A percentile compares a stretch with the other conserved stretches of the same genome.
These are phyloP conservation scores for Tetragonula clypearis DNA, from an alignment of 1,140 invertebrate species.

Conservation along the genomic window DNA sequence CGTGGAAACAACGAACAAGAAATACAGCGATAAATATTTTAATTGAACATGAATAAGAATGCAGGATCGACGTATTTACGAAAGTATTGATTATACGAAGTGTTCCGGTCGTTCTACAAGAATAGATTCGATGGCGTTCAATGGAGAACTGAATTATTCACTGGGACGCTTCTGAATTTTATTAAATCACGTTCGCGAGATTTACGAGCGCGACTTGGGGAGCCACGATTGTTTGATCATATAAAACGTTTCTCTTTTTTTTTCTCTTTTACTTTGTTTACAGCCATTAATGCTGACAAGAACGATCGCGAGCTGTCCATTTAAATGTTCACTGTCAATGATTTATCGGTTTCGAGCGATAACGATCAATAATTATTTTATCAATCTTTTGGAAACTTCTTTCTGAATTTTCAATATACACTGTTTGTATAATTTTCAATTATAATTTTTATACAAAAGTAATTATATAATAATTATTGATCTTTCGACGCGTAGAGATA, in stretches of 20 bases:
- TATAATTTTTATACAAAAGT: not conserved
- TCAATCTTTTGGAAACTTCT: not conserved
- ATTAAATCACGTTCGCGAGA: conserved; percentile 49
- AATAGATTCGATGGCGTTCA: conserved; percentile 18
- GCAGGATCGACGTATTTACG: not conserved
- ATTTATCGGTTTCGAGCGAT: not conserved
- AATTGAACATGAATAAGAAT: conserved; percentile 27
- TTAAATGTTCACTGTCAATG: not conserved
- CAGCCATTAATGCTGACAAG: not conserved
- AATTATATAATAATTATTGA: not conserved
- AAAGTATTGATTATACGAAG: conserved; percentile 36
- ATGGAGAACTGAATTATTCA: conserved; percentile 42
- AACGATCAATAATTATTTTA: not conserved
- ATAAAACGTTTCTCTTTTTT: conserved; percentile 8
- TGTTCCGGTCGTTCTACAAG: not conserved
- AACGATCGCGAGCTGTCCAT: not conserved
- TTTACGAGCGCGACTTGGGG: not conserved
- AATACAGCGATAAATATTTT: conserved; percentile 35
- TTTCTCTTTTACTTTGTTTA: not conserved
- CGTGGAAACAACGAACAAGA: too few relatives aligned
- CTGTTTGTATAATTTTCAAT: not conserved
- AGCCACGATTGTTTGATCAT: conserved; percentile 37
- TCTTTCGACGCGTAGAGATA: not conserved
- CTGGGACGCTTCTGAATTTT: conserved; percentile 46
- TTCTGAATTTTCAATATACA: not conserved